Conservation (phyloP, 2,797 vertebrate species). For the Anguilla pacifica region DNA sequence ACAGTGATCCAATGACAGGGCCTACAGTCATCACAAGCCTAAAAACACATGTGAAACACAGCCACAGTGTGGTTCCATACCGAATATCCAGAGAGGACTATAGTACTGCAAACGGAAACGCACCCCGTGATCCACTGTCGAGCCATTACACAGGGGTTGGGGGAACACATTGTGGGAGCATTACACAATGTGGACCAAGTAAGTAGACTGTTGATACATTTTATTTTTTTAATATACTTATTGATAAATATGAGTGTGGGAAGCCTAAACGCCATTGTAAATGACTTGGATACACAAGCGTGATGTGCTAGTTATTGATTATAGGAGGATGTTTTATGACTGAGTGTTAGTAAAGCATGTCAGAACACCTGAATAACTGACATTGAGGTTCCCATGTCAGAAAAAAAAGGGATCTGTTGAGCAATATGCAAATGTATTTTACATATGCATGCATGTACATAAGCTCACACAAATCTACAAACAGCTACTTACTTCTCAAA, state of each 20-base stretch:
- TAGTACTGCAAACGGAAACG: background rate
- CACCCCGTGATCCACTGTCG: background rate
- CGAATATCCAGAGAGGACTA: background rate
- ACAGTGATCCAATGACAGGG: background rate
- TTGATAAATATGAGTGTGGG: too few relatives aligned
- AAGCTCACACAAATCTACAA: background rate
- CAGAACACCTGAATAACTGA: background rate
- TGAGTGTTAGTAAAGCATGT: background rate
- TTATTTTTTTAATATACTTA: too few relatives aligned
- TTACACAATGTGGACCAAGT: background rate
- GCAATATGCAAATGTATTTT: background rate
- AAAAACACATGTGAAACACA: background rate
- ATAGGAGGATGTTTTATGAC: background rate
- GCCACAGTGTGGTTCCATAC: background rate
- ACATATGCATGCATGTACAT: background rate
- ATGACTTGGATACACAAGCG: background rate
- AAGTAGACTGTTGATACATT: background rate
- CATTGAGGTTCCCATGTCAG: background rate
- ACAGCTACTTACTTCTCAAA: background rate
- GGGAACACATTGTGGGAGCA: background rate
- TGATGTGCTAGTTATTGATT: background rate
- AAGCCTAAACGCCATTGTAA: background rate
- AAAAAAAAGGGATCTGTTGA: background rate
- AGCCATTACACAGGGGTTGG: background rate
- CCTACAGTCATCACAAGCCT: background rate